Conservation (phyloP, 2,797 vertebrate genomes). For the Enteromius trimaculatus region DNA sequence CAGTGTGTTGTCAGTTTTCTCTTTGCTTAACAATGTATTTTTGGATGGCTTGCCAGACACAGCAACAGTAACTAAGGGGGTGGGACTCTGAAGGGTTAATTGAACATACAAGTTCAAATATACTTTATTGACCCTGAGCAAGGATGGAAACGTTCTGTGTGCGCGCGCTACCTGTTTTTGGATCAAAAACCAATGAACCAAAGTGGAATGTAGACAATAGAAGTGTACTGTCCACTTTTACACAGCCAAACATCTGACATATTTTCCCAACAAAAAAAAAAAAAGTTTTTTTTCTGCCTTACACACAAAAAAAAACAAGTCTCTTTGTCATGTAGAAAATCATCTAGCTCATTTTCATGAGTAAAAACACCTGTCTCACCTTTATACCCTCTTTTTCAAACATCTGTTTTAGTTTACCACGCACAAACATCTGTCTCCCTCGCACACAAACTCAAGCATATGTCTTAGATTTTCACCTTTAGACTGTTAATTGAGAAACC, state of each 20-base stretch:
- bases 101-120: neutral
- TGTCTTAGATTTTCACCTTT: constrained; percentile 13
- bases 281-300: neutral
- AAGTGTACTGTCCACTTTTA: neutral
- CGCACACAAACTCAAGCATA: neutral
- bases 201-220: neutral
- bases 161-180: neutral
- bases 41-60: too few relatives aligned
- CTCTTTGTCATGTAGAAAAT: neutral
- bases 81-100: neutral
- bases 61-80: neutral
- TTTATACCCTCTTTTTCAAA: neutral
- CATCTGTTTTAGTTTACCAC: constrained; percentile 7
- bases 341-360: neutral
- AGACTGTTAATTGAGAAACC: neutral
- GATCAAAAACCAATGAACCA: neutral
- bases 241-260: neutral
- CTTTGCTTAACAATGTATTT: too few relatives aligned
- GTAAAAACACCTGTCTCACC: neutral
- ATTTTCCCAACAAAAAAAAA: neutral
- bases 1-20: too few relatives aligned
- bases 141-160: neutral
- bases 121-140: neutral
- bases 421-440: neutral
- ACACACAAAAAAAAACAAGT: neutral